Base-by-base conservation (phyloP, 2,888 invertebrate species). In the Leptopilina drosophilae region DNA sequence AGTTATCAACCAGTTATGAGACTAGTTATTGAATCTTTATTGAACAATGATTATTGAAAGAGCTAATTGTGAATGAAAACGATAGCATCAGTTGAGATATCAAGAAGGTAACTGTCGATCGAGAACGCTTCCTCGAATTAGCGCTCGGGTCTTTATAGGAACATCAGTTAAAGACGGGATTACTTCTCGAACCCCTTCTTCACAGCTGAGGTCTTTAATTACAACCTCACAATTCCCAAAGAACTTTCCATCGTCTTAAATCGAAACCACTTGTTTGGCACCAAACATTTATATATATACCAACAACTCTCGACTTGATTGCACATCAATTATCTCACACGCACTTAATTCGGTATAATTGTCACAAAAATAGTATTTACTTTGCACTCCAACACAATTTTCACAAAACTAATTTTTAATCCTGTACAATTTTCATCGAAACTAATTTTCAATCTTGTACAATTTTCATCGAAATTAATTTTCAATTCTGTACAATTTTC, bases 241-340 rank as follows among this genome's bases (percentile, higher is more conserved):
- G 46, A 5, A 42, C 11, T 40, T 67, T 67, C 49, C 67, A 49
- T 67, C 12, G 46, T 42, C 59, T 40, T 62, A 20, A 76, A 76
- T 76, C 56, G 40, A 62, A 76, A 56, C 62, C 62, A 62, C 59
- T 62, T 76, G 40, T 56, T 56, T 76, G 20, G 5, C 56, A 40
- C 33, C 76, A 62, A 56, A 15, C 33, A n/a, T 42, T 76, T 59
- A 76, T 76, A 20, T 76, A 20, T 20, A 20, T 20, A 20, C 20
- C 53, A 42, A 76, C 53, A 20, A 76, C 56, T 46, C n/a, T 2
- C 15, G 46, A 67, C 42, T 67, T 46, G 5, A 46, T 42, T 8
- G 20, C 67, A 67, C 5, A 20, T n/a, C 15, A 46, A 67, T 67
- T 67, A 7, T 26, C 6, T 42, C 42, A 1, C 11, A 11, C 33